Evolutionary conservation across 1,140 invertebrate species (phyloP).

Genomic region (Copidosoma floridanum): DNA sequence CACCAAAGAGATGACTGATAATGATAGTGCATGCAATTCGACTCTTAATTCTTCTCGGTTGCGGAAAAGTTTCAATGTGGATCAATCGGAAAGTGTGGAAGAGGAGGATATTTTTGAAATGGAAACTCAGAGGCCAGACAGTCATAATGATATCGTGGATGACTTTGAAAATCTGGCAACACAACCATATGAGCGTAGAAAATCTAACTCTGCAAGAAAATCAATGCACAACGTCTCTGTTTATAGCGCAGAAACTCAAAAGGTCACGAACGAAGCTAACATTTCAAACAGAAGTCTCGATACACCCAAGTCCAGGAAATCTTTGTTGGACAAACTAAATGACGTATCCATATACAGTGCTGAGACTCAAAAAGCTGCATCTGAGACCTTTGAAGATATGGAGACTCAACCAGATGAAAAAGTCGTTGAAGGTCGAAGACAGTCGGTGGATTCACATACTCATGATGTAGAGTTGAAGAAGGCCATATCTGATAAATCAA

Average conservation of each 20-base stretch:
- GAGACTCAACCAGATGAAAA: conserved; percentile 11
- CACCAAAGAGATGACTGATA: not conserved
- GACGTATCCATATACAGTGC: conserved; percentile 6
- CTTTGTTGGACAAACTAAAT: too few species aligned
- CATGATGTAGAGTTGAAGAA: too few species aligned
- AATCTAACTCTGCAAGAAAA: not conserved
- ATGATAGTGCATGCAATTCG: not conserved
- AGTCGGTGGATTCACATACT: too few species aligned
- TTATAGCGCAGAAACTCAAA: conserved; percentile 4
- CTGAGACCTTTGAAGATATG: conserved; percentile 1
- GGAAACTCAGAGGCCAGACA: conserved; percentile 21
- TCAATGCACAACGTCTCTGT: not conserved
- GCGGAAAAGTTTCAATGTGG: not conserved
- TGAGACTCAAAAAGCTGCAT: conserved; percentile 3
- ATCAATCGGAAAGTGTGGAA: not conserved
- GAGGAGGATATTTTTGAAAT: conserved; percentile 17
- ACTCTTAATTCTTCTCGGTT: not conserved
- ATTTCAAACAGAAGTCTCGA: too few species aligned
- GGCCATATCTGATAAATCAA: too few species aligned
- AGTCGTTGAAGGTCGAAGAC: too few species aligned
- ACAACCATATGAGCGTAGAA: not conserved
- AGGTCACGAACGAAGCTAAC: not conserved
- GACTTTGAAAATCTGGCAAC: not conserved
- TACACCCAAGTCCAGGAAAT: conserved; percentile 3
- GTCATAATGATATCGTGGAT: not conserved